Conservation (phyloP, 2,797 vertebrate genomes). For the Bucorvus abyssinicus region DNA sequence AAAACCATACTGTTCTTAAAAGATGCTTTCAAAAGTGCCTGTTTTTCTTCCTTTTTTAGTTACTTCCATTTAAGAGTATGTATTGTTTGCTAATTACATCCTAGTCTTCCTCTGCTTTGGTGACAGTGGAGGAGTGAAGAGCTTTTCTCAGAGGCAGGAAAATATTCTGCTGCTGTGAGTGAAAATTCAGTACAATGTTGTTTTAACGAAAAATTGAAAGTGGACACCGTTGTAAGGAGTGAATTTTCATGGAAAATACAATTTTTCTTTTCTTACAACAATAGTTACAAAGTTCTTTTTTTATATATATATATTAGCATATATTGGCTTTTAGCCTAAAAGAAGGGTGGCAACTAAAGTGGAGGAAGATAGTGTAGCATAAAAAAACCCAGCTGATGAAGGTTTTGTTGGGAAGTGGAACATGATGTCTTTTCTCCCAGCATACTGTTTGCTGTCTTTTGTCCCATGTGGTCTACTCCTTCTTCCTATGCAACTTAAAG, state of each 20-base stretch:
- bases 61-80: background rate
- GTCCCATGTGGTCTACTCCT: background rate
- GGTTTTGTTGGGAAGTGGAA: background rate
- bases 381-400: background rate
- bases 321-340: background rate
- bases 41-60: background rate
- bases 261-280: background rate
- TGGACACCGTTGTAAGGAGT: background rate
- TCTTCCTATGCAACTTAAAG: background rate
- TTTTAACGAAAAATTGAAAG: background rate
- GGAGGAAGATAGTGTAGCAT: background rate
- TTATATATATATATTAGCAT: background rate
- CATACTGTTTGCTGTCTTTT: background rate
- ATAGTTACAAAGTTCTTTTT: background rate
- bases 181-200: background rate
- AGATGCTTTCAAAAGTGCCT: background rate
- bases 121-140: background rate
- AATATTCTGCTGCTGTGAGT: background rate
- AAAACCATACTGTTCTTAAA: background rate
- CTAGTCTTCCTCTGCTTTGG: background rate
- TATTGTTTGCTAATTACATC: background rate
- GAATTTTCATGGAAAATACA: background rate
- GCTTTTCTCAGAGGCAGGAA: background rate
- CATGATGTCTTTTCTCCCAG: background rate
- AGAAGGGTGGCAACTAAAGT: background rate